These are phyloP conservation scores for Nomada lathburiana DNA, from an alignment of 2,888 invertebrate species.

Conservation along the genomic window DNA sequence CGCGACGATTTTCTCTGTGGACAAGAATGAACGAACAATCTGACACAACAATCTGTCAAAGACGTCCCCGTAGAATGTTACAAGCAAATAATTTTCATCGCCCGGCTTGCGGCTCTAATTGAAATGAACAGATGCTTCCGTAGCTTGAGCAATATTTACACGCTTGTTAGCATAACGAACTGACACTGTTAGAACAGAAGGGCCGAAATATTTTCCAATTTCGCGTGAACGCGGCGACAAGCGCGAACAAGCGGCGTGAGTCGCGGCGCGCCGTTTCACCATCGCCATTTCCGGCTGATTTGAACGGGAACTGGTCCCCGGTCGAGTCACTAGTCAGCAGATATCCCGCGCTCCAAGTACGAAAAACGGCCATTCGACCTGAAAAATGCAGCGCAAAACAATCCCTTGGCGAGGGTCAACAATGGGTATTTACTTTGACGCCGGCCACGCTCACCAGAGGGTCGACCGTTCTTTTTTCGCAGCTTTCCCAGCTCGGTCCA, in stretches of 20 bases:
- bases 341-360: background rate
- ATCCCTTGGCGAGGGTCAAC: slow-evolving; percentile 65
- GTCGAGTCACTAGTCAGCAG: background rate
- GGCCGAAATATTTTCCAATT: slow-evolving; percentile 31
- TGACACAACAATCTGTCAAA: too few relatives aligned
- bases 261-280: background rate
- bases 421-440: slow-evolving; percentile 71
- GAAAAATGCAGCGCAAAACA: slow-evolving; percentile 65
- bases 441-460: slow-evolving; percentile 46
- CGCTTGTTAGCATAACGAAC: slow-evolving; percentile 36
- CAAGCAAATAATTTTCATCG: too few relatives aligned
- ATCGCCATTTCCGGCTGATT: background rate
- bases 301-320: slow-evolving; percentile 8
- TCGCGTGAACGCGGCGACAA: slow-evolving; percentile 1
- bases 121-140: too few relatives aligned
- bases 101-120: too few relatives aligned
- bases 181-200: background rate
- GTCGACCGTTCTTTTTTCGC: slow-evolving; percentile 59
- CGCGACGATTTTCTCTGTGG: too few relatives aligned
- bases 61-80: too few relatives aligned
- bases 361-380: slow-evolving; percentile 22
- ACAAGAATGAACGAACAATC: too few relatives aligned
- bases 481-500: slow-evolving; percentile 63
- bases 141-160: slow-evolving; percentile 4
- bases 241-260: background rate